Percentiles rank a stretch among this genome's conserved stretches.
These are phyloP conservation scores for Seriola rivoliana DNA, from an alignment of 2,113 vertebrate species.

Conservation along the genomic window DNA sequence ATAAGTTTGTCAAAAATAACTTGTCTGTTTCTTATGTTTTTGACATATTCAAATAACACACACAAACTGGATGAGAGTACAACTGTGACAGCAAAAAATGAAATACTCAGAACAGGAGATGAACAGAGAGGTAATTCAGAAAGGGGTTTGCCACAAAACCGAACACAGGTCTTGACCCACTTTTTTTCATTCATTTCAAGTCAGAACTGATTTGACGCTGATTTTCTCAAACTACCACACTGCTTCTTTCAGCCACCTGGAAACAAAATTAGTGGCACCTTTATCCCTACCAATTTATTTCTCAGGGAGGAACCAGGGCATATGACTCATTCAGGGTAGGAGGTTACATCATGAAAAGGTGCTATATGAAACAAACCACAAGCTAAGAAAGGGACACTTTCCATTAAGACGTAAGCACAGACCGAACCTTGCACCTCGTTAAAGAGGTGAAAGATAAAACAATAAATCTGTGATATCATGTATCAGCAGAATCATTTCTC, in stretches of 20 bases:
- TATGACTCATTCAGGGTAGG: constrained; percentile 71
- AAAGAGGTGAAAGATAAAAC: constrained; percentile 42
- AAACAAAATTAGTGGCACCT: constrained; percentile 69
- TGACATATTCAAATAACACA: background rate
- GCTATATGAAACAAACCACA: constrained; percentile 61
- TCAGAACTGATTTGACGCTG: constrained; percentile 10
- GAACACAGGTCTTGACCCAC: background rate
- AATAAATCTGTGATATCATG: constrained; percentile 40
- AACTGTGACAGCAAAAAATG: constrained; percentile 9
- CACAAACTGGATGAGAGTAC: background rate
- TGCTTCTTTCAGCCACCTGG: constrained; percentile 60
- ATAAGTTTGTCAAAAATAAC: background rate
- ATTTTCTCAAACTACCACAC: constrained; percentile 28
- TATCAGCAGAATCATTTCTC: constrained; percentile 33
- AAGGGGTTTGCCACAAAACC: background rate
- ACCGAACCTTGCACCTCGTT: constrained; percentile 58
- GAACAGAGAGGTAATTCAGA: background rate
- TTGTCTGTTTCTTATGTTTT: background rate
- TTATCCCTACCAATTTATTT: constrained; percentile 57
- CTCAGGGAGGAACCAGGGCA: constrained; percentile 59
- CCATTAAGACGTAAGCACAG: constrained; percentile 20
- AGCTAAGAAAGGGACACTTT: constrained; percentile 51
- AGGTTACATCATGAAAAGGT: constrained; percentile 73
- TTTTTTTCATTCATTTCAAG: constrained; percentile 16
- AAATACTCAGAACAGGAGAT: background rate